Evolutionary conservation across 2,113 vertebrate genomes (phyloP).

Genomic region (Paralichthys olivaceus): DNA sequence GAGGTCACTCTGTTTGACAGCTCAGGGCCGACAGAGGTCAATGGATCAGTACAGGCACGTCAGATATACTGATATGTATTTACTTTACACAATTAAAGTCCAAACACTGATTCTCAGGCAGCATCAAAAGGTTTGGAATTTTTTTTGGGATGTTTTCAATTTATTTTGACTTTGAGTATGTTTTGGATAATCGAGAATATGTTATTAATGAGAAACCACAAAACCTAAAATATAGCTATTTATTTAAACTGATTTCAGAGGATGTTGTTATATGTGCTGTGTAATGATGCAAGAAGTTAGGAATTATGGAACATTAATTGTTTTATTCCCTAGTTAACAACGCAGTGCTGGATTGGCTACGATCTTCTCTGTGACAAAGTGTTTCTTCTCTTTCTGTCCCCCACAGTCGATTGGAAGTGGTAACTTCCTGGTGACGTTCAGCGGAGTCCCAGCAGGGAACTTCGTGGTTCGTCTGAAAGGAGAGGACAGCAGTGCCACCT

Average conservation of each 20-base stretch:
- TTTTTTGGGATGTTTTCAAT: no score
- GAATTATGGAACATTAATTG: no score
- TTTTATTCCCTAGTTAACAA: no score
- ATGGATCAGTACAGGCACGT: conserved; percentile 63
- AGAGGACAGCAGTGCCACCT: conserved; percentile 31
- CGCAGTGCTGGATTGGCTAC: neutral
- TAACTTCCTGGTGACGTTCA: conserved; percentile 69
- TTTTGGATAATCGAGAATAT: neutral
- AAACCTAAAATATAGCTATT: no score
- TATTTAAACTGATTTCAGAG: no score
- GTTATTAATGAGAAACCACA: no score
- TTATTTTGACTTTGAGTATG: neutral
- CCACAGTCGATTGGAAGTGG: conserved; percentile 45
- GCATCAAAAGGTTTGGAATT: no score
- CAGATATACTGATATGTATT: neutral
- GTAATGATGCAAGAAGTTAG: no score
- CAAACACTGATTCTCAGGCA: no score
- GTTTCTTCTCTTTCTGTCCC: neutral
- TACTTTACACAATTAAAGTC: neutral
- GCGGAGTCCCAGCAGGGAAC: conserved; percentile 57
- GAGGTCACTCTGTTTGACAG: conserved; percentile 68
- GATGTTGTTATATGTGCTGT: no score
- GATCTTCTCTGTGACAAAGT: neutral
- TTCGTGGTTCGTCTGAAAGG: conserved; percentile 72
- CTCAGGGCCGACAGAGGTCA: conserved; percentile 57